Evolutionary conservation across 2,113 vertebrate species (phyloP).

Genomic region (Zosterops lateralis): DNA sequence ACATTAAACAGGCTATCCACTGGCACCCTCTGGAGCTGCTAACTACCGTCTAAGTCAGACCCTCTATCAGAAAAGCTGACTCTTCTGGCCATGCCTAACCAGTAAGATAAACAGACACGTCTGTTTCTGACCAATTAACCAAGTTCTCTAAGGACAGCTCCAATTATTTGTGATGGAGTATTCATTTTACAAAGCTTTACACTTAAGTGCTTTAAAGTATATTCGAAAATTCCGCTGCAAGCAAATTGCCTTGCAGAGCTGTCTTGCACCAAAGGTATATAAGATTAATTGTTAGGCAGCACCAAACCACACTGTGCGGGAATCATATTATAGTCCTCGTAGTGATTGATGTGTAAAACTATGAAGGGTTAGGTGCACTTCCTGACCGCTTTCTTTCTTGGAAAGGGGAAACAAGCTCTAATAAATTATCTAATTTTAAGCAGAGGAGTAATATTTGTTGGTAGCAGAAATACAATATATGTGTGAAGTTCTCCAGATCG

Average conservation of each 20-base stretch:
- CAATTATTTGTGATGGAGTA: neutral
- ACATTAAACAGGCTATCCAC: neutral
- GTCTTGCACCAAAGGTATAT: neutral
- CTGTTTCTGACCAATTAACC: neutral
- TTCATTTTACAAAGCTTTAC: conserved; percentile 27
- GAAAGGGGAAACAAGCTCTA: neutral
- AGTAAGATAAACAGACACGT: neutral
- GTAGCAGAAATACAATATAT: neutral
- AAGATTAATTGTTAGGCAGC: conserved; percentile 2
- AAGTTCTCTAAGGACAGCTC: neutral
- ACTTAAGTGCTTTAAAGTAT: neutral
- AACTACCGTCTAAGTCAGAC: neutral
- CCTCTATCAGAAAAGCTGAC: neutral
- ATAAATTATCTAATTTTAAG: neutral
- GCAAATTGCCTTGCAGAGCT: neutral
- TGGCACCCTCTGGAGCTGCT: neutral
- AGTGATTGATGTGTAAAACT: neutral
- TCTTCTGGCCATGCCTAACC: neutral
- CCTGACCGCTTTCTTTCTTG: neutral
- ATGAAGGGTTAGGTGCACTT: neutral
- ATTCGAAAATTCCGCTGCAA: neutral
- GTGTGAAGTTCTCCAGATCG: neutral
- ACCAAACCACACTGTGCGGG: neutral
- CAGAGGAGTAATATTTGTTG: neutral
- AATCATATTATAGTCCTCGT: neutral